A percentile compares a stretch with the other conserved stretches of the same genome.
phyloP scores from a whole-genome alignment of 2,113 vertebrate species.

The Narcine bancroftii region DNA sequence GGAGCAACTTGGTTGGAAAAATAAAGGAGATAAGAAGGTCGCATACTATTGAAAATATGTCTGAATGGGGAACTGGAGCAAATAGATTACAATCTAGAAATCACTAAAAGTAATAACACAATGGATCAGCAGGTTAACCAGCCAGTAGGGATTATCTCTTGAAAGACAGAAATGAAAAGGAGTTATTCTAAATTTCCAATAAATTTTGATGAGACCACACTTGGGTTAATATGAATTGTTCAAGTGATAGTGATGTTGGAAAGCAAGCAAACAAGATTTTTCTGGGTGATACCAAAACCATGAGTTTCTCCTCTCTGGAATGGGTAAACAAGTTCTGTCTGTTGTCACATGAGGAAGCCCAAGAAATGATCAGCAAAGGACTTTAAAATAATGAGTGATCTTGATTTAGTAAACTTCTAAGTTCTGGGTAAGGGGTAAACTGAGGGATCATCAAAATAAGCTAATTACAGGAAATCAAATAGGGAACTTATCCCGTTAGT shows the following conservation, averaged over 20 bases:
- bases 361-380: too few relatives aligned
- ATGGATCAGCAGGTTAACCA: background rate
- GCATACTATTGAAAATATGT: background rate
- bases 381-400: too few relatives aligned
- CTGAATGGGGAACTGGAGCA: background rate
- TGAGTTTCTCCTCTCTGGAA: background rate
- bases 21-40: background rate
- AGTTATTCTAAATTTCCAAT: background rate
- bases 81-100: background rate
- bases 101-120: background rate
- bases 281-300: background rate
- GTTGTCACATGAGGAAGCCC: background rate
- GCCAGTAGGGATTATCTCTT: background rate
- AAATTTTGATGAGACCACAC: background rate
- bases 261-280: background rate
- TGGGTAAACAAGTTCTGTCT: background rate
- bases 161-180: background rate
- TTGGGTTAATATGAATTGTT: background rate
- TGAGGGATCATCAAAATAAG: too few relatives aligned
- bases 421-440: too few relatives aligned
- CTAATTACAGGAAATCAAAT: too few relatives aligned
- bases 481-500: too few relatives aligned
- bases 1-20: background rate
- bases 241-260: background rate
- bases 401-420: too few relatives aligned